Evolutionary conservation across 2,888 invertebrate species (phyloP).

Genomic region (Mellilla xanthometata): DNA sequence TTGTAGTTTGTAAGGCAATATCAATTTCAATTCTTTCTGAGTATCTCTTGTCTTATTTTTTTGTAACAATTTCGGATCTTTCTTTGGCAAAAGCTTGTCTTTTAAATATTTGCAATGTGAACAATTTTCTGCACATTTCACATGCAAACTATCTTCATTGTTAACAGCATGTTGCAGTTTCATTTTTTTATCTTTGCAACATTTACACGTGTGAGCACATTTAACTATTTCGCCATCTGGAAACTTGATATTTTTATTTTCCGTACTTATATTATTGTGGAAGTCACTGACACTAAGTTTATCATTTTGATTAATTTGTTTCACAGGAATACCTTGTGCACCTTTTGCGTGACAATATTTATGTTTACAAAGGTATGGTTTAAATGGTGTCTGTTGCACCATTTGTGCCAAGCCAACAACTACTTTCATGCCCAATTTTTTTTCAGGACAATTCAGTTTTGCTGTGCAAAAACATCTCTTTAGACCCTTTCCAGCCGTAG

Average conservation of each 20-base stretch:
- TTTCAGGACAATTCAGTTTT: not conserved
- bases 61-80: not conserved
- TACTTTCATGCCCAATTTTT: not conserved
- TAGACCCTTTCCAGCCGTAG: not conserved
- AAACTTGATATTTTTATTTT: too few relatives aligned
- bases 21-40: too few relatives aligned
- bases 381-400: not conserved
- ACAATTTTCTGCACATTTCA: not conserved
- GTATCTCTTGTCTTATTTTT: not conserved
- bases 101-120: not conserved
- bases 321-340: too few relatives aligned
- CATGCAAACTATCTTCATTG: too few relatives aligned
- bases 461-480: slow-evolving; percentile 21
- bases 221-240: too few relatives aligned
- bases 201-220: not conserved
- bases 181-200: not conserved
- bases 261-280: too few relatives aligned
- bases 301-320: too few relatives aligned
- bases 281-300: too few relatives aligned
- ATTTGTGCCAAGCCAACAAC: not conserved
- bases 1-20: too few relatives aligned
- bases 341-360: not conserved
- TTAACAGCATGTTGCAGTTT: too few relatives aligned
- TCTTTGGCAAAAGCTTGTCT: not conserved
- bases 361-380: not conserved